Conservation (phyloP, 1,140 invertebrate species). For the Dreissena polymorpha region DNA sequence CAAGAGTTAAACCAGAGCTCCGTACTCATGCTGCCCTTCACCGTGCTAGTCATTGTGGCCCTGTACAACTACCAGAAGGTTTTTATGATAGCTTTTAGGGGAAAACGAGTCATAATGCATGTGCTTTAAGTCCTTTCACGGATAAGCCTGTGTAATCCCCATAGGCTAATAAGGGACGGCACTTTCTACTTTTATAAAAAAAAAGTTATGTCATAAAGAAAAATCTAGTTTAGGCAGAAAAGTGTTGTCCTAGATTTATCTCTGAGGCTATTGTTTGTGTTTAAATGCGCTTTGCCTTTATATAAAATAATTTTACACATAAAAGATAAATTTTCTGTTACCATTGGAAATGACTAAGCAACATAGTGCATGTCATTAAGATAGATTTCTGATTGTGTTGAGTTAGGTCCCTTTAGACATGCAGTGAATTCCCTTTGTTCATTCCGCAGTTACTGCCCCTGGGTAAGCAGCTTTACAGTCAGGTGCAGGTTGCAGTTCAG, state of each 20-base stretch:
- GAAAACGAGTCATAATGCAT: neutral
- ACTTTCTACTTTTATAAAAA: no score
- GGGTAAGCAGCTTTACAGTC: conserved; percentile 9
- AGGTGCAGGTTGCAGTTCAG: conserved; percentile 16
- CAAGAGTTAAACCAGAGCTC: conserved; percentile 92
- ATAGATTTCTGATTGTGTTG: no score
- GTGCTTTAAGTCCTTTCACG: neutral
- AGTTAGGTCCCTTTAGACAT: no score
- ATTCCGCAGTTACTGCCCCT: conserved; percentile 29
- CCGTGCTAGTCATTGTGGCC: conserved; percentile 84
- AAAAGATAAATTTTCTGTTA: no score
- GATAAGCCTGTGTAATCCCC: no score
- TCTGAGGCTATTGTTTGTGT: neutral
- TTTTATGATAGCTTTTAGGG: conserved; percentile 40
- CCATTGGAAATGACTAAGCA: no score
- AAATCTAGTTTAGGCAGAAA: neutral
- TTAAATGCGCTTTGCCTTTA: neutral
- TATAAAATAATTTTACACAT: neutral
- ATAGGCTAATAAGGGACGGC: no score
- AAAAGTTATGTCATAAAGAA: neutral
- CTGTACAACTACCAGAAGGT: conserved; percentile 86
- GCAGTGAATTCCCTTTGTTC: neutral
- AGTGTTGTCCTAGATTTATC: neutral
- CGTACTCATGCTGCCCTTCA: conserved; percentile 87
- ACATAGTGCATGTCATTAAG: no score